Conservation (phyloP, 2,113 vertebrate genomes). For the Cyphomyrus discorhynchus region DNA sequence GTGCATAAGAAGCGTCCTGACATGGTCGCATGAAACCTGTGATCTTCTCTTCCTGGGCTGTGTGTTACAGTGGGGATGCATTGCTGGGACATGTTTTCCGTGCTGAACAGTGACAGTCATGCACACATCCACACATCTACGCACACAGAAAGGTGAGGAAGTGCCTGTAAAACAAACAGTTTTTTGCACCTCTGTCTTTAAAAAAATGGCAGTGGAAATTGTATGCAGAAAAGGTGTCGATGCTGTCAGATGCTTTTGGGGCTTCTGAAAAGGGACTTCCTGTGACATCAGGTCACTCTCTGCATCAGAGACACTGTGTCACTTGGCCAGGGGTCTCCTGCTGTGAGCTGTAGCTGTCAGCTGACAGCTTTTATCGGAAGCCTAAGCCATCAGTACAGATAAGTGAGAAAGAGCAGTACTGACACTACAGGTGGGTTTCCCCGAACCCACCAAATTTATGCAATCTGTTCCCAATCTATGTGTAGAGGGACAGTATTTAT, state of each 20-base stretch:
- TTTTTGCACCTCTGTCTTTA: background rate
- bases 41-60: background rate
- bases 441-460: background rate
- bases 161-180: background rate
- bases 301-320: background rate
- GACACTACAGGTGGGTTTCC: background rate
- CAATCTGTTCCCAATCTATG: background rate
- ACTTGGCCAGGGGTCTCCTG: background rate
- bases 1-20: constrained; percentile 19
- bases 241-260: background rate
- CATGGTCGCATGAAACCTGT: background rate
- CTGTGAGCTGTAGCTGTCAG: background rate
- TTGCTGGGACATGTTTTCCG: background rate
- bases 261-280: background rate
- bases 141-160: background rate
- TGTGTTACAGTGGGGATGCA: background rate
- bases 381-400: background rate
- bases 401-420: background rate
- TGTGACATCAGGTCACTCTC: background rate
- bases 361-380: background rate
- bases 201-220: background rate
- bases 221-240: background rate
- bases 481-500: background rate
- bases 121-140: background rate
- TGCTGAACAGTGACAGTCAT: background rate